phyloP scores from a whole-genome alignment of 2,888 invertebrate genomes.

The Pseudococcus viburni region DNA sequence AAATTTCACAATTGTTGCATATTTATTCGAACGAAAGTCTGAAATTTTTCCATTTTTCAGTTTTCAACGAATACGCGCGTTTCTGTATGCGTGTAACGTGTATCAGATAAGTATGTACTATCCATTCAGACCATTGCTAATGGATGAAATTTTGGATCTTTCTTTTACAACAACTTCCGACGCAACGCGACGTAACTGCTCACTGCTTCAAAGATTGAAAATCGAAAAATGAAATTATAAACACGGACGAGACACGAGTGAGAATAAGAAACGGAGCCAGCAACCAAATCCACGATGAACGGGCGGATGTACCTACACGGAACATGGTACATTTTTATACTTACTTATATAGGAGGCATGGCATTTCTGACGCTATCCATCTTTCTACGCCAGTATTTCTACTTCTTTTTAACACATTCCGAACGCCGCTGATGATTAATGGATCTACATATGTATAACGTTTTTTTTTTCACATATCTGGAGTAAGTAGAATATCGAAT shows the following conservation, averaged over 20 bases:
- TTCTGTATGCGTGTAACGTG: no score
- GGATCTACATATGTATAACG: not conserved
- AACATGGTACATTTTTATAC: not conserved
- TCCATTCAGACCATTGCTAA: not conserved
- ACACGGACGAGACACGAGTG: not conserved
- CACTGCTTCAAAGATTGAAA: not conserved
- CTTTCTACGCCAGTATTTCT: not conserved
- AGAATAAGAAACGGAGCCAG: not conserved
- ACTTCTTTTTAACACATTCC: constrained; percentile 22
- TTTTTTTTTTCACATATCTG: not conserved
- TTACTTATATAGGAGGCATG: not conserved
- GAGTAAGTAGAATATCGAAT: no score
- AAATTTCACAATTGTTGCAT: no score
- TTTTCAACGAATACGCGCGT: no score
- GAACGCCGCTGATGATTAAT: not conserved
- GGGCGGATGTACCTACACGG: not conserved
- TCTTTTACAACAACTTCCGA: not conserved
- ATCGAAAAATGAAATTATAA: not conserved
- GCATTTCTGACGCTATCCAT: constrained; percentile 21
- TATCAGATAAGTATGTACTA: no score
- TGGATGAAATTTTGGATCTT: not conserved
- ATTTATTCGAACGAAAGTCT: no score
- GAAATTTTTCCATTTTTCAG: no score
- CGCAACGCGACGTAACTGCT: not conserved
- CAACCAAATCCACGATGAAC: not conserved